Percentiles rank a stretch among this genome's conserved stretches.
phyloP scores from a whole-genome alignment of 2,888 invertebrate species.

The Trachelus troglodyta region DNA sequence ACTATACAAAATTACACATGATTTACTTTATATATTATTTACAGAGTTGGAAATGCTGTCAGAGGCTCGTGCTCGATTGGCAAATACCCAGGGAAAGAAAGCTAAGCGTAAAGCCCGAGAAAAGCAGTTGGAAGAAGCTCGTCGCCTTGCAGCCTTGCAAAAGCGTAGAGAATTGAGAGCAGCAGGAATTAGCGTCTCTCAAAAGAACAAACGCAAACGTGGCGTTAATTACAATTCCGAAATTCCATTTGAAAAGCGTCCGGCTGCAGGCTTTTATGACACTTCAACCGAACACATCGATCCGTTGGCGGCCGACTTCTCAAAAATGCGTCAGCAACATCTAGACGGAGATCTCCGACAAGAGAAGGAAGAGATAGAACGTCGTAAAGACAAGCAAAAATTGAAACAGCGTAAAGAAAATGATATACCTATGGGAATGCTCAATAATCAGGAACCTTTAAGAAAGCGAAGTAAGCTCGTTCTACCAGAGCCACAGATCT shows the following conservation, averaged over 20 bases:
- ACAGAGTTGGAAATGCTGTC: slow-evolving; percentile 98
- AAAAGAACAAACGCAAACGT: slow-evolving; percentile 84
- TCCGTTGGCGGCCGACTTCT: slow-evolving; percentile 90
- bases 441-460: slow-evolving; percentile 88
- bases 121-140: slow-evolving; percentile 97
- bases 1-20: background rate
- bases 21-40: slow-evolving; percentile 29
- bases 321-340: slow-evolving; percentile 89
- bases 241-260: slow-evolving; percentile 96
- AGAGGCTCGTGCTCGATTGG: slow-evolving; percentile 96
- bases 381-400: slow-evolving; percentile 95
- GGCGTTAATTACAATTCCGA: slow-evolving; percentile 98
- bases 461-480: slow-evolving; percentile 96
- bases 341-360: slow-evolving; percentile 91
- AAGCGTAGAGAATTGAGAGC: slow-evolving; percentile 97
- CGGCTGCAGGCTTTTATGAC: slow-evolving; percentile 94
- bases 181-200: slow-evolving; percentile 85
- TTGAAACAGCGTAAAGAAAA: slow-evolving; percentile 96
- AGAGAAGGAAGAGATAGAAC: slow-evolving; percentile 93
- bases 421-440: slow-evolving; percentile 91
- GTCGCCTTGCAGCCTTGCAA: slow-evolving; percentile 94
- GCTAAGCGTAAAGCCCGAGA: slow-evolving; percentile 96
- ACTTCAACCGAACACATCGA: slow-evolving; percentile 90
- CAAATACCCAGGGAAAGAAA: slow-evolving; percentile 97
- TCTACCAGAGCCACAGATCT: slow-evolving; percentile 95